A percentile compares a stretch with the other conserved stretches of the same genome.
Evolutionary conservation across 2,797 vertebrate genomes (phyloP).

Genomic region (Tapirus indicus): DNA sequence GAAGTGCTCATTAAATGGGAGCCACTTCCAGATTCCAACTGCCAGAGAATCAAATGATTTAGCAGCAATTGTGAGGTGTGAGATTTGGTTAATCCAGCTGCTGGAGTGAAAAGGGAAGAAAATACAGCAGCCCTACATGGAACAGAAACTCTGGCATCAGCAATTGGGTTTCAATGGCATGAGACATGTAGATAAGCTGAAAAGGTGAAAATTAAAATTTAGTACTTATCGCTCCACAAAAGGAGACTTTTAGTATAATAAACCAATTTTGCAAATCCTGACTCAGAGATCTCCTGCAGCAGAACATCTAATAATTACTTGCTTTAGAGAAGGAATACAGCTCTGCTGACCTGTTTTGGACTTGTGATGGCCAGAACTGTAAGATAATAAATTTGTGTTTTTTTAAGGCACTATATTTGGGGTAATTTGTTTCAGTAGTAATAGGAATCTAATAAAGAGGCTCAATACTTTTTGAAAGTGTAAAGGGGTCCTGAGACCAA

Average conservation of each 20-base stretch:
- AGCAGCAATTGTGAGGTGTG: not conserved
- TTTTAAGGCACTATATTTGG: not conserved
- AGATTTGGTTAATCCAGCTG: not conserved
- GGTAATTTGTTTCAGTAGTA: not conserved
- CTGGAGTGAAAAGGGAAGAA: not conserved
- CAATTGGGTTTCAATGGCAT: not conserved
- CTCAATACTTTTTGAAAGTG: not conserved
- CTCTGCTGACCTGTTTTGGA: not conserved
- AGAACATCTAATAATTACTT: not conserved
- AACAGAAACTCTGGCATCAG: not conserved
- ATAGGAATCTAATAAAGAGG: not conserved
- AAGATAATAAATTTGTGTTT: not conserved
- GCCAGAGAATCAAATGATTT: not conserved
- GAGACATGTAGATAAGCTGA: not conserved
- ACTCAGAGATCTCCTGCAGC: not conserved
- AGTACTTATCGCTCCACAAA: not conserved
- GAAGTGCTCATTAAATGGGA: not conserved
- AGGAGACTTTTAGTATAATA: not conserved
- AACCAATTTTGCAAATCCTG: not conserved
- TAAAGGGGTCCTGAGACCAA: not conserved
- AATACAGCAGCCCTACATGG: not conserved
- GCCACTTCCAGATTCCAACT: not conserved
- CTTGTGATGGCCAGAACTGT: not conserved
- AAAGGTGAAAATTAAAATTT: not conserved
- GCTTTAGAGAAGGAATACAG: not conserved